Evolutionary conservation across 2,888 invertebrate species (phyloP), one percentile per base, ranked within the genome.

Genomic region (Ectemnius continuus): DNA sequence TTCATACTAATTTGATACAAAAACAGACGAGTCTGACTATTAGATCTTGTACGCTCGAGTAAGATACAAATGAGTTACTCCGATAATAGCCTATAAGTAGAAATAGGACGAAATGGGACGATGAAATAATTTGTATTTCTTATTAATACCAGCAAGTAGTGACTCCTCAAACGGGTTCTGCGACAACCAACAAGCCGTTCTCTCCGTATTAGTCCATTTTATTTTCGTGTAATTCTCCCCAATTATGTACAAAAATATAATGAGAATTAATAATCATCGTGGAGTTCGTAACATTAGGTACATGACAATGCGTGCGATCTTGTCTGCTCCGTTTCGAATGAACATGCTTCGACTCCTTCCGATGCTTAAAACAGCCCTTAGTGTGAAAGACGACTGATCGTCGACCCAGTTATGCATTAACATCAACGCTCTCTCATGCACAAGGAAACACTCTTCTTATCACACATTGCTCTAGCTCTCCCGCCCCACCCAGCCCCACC

Each of bases 171-270:
- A 11, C 36, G 4, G 5, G 36, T 36, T 36, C 36, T 1, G 1
- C 36, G 0, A 1, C 36, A 1, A 36, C 36, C 4, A 36, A 36
- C 52, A 52, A 16, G 75, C 70, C 63, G 60, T 67, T 66, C 73
- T 48, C 64, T 73, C 73, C 45, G 64, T 80, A 75, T 70, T 70
- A 60, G 68, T 72, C 84, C 72, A 64, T 67, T 84, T 87, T 85
- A 84, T 87, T 86, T 79, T 84, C 79, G 78, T 85, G 80, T 84
- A 78, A 85, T 85, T 85, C 79, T 84, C 83, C 84, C 83, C 83
- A 85, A 86, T 86, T 88, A 88, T 88, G 86, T 89, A 89, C 88
- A 88, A 89, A 89, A 89, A 89, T 89, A 88, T 89, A 87, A 88
- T 87, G 87, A 88, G 83, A 87, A 88, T 88, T 79, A 77, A 83